Evolutionary conservation across 1,140 invertebrate genomes (phyloP).

Genomic region (Bemisia tabaci): DNA sequence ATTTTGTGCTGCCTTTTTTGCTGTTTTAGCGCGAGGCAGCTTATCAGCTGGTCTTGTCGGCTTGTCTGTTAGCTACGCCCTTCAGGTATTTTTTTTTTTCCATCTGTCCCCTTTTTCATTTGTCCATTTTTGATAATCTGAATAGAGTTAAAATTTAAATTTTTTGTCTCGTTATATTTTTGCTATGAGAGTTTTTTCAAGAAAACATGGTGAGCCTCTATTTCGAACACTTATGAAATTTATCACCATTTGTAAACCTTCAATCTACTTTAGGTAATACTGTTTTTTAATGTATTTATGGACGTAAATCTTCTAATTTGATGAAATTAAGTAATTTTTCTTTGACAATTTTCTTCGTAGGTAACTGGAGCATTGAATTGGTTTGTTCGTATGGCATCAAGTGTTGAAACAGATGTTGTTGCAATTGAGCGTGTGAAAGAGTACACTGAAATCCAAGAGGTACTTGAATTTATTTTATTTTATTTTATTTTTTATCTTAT

Average conservation of each 20-base stretch:
- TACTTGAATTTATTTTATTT: conserved; percentile 22
- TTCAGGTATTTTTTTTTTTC: conserved; percentile 45
- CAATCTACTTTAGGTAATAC: too few species aligned
- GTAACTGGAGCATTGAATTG: conserved; percentile 91
- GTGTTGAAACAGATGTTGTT: conserved; percentile 95
- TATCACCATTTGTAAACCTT: too few species aligned
- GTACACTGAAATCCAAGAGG: conserved; percentile 68
- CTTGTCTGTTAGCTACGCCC: conserved; percentile 75
- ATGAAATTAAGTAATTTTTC: too few species aligned
- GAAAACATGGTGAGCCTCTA: too few species aligned
- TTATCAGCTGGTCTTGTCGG: conserved; percentile 67
- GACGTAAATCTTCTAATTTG: too few species aligned
- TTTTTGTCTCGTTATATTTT: too few species aligned
- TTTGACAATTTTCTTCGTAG: conserved; percentile 33
- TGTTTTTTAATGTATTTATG: too few species aligned
- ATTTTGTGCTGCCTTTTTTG: conserved; percentile 74
- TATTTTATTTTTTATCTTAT: too few species aligned
- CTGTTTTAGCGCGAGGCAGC: conserved; percentile 55
- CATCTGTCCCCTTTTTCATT: not conserved
- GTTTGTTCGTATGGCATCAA: conserved; percentile 90
- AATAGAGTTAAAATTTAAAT: not conserved
- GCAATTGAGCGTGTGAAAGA: conserved; percentile 94
- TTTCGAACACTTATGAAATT: too few species aligned
- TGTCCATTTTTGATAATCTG: not conserved
- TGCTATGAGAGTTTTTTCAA: too few species aligned